Evolutionary conservation across 2,888 invertebrate genomes (phyloP).

Genomic region (Siphonodentalium dalli): DNA sequence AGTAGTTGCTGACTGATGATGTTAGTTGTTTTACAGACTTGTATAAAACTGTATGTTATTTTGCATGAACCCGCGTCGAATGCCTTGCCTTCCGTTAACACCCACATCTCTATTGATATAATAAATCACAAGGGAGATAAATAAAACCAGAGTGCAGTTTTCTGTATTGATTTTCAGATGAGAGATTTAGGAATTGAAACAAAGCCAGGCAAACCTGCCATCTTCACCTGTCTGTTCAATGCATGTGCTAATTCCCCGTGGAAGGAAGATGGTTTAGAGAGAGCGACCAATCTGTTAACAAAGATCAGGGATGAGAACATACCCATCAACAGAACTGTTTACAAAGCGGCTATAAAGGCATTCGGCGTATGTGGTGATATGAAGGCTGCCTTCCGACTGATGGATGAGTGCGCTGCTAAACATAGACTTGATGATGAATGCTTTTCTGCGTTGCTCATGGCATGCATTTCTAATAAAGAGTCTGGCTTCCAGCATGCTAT

Average conservation of each 20-base stretch:
- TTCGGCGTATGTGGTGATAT: slow-evolving; percentile 85
- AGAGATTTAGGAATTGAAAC: slow-evolving; percentile 76
- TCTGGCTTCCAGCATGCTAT: slow-evolving; percentile 84
- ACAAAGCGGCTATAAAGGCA: slow-evolving; percentile 90
- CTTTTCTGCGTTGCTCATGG: slow-evolving; percentile 82
- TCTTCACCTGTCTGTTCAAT: slow-evolving; percentile 87
- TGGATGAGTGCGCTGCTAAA: slow-evolving; percentile 78
- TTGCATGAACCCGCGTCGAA: too few relatives aligned
- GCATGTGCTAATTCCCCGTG: slow-evolving; percentile 82
- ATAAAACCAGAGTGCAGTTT: too few relatives aligned
- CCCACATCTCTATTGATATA: too few relatives aligned
- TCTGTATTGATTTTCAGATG: slow-evolving; percentile 70
- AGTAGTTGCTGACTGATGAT: too few relatives aligned
- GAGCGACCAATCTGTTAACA: slow-evolving; percentile 74
- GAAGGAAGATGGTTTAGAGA: slow-evolving; percentile 74
- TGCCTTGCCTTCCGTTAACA: too few relatives aligned
- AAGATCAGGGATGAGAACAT: slow-evolving; percentile 75
- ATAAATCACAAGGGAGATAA: too few relatives aligned
- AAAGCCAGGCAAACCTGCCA: slow-evolving; percentile 75
- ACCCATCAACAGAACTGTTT: slow-evolving; percentile 77
- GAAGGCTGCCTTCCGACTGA: slow-evolving; percentile 78
- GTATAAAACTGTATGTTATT: too few relatives aligned
- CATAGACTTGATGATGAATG: slow-evolving; percentile 69
- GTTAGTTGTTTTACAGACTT: too few relatives aligned
- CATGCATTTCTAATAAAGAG: slow-evolving; percentile 80